A percentile compares a stretch with the other conserved stretches of the same genome.
Conservation (phyloP, 1,140 invertebrate genomes). For the Armadillidium nasatum region DNA sequence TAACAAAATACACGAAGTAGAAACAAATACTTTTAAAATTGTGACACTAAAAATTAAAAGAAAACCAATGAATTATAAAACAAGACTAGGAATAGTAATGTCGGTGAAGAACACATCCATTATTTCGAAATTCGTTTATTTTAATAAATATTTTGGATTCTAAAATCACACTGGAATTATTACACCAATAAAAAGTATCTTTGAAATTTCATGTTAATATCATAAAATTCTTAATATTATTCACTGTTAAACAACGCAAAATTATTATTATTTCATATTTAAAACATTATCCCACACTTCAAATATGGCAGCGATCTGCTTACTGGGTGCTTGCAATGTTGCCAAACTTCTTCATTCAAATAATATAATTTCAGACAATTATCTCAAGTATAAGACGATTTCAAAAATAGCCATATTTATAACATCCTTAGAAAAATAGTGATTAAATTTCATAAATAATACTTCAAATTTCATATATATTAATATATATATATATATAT, state of each 20-base stretch:
- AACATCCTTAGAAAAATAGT: no score
- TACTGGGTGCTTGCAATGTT: conserved; percentile 9
- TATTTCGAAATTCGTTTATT: neutral
- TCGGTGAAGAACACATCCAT: neutral
- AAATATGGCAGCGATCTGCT: conserved; percentile 7
- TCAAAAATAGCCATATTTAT: no score
- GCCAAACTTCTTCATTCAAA: conserved; percentile 12
- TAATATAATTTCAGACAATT: neutral
- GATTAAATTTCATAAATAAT: no score
- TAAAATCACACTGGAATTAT: no score
- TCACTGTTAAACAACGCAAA: neutral
- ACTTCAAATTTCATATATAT: no score
- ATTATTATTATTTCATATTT: neutral
- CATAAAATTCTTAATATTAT: neutral
- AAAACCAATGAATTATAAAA: conserved; percentile 1
- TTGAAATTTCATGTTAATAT: neutral
- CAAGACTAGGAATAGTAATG: neutral
- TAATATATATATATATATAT: no score
- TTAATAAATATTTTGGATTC: no score
- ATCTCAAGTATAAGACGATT: no score
- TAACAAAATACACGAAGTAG: no score
- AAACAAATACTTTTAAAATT: no score
- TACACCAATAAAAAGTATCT: neutral
- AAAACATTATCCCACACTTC: neutral
- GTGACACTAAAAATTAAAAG: neutral